Evolutionary conservation across 2,797 vertebrate genomes (phyloP).

Genomic region (Etheostoma nigrum): DNA sequence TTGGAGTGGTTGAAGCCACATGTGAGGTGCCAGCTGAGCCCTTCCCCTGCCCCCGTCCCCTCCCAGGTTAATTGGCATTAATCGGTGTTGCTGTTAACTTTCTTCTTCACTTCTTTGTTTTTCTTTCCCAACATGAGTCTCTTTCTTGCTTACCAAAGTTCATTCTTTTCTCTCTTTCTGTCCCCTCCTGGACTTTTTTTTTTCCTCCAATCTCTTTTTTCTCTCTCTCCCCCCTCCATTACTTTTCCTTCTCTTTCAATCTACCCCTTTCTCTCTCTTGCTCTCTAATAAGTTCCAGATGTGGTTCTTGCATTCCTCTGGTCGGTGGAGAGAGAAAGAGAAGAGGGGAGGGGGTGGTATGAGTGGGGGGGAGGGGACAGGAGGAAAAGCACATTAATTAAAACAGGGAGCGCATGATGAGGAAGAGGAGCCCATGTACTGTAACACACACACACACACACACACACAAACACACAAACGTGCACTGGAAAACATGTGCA

Average conservation of each 20-base stretch:
- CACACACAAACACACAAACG: neutral
- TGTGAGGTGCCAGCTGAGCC: slow-evolving; percentile 35
- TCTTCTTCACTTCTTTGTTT: slow-evolving; percentile 21
- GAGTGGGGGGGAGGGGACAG: slow-evolving; percentile 59
- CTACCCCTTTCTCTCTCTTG: slow-evolving; percentile 70
- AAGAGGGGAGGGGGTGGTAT: slow-evolving; percentile 43
- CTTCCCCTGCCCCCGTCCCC: slow-evolving; percentile 5
- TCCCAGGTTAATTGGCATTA: slow-evolving; percentile 59
- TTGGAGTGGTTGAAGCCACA: slow-evolving; percentile 45
- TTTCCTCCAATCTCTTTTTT: slow-evolving; percentile 22
- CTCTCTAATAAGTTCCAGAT: slow-evolving; percentile 89
- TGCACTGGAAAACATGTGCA: slow-evolving; percentile 22
- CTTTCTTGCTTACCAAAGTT: slow-evolving; percentile 54
- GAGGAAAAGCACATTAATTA: slow-evolving; percentile 81
- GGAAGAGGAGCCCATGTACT: slow-evolving; percentile 73
- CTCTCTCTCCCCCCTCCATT: slow-evolving; percentile 28
- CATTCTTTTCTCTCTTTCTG: slow-evolving; percentile 52
- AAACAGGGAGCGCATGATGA: slow-evolving; percentile 83
- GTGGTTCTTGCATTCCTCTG: slow-evolving; percentile 88
- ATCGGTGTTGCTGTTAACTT: slow-evolving; percentile 46
- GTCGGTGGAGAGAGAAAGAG: slow-evolving; percentile 80
- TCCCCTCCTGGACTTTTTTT: slow-evolving; percentile 54
- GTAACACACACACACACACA: slow-evolving; percentile 41
- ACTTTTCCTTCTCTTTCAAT: slow-evolving; percentile 76
- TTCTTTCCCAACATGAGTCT: slow-evolving; percentile 25